Evolutionary conservation across 2,113 vertebrate genomes (phyloP).

Genomic region (Perccottus glenii): DNA sequence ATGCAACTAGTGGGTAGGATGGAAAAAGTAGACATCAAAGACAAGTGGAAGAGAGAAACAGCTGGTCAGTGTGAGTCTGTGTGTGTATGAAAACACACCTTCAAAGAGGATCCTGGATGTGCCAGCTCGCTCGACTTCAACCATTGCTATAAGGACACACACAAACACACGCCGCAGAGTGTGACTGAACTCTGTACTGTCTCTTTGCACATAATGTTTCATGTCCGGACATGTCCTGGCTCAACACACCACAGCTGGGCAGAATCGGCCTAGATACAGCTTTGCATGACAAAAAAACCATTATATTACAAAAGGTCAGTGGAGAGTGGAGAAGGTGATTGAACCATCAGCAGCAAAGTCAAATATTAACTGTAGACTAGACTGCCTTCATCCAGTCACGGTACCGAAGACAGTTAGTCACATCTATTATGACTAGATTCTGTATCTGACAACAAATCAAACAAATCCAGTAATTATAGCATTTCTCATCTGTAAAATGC

Average conservation of each 20-base stretch:
- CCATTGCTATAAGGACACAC: conserved; percentile 28
- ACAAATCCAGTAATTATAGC: no score
- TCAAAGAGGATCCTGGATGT: conserved; percentile 67
- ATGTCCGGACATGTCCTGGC: conserved; percentile 54
- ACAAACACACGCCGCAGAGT: conserved; percentile 13
- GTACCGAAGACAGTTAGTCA: no score
- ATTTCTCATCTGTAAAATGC: no score
- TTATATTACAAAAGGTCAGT: no score
- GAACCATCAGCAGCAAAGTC: background rate
- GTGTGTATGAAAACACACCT: conserved; percentile 55
- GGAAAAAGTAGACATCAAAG: conserved; percentile 69
- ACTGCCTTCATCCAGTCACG: background rate
- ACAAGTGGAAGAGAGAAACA: conserved; percentile 59
- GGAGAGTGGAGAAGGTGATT: background rate
- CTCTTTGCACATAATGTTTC: conserved; percentile 24
- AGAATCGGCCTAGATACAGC: conserved; percentile 36
- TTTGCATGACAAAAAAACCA: background rate
- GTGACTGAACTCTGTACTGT: conserved; percentile 4
- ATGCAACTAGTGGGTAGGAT: conserved; percentile 31
- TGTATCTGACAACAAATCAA: no score
- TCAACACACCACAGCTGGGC: conserved; percentile 53
- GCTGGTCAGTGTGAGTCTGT: conserved; percentile 64
- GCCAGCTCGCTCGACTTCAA: conserved; percentile 64
- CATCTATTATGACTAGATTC: no score
- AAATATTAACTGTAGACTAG: background rate